Evolutionary conservation across 2,888 invertebrate genomes (phyloP), one percentile per base, ranked within the genome.

Genomic region (Eupithecia insigniata): DNA sequence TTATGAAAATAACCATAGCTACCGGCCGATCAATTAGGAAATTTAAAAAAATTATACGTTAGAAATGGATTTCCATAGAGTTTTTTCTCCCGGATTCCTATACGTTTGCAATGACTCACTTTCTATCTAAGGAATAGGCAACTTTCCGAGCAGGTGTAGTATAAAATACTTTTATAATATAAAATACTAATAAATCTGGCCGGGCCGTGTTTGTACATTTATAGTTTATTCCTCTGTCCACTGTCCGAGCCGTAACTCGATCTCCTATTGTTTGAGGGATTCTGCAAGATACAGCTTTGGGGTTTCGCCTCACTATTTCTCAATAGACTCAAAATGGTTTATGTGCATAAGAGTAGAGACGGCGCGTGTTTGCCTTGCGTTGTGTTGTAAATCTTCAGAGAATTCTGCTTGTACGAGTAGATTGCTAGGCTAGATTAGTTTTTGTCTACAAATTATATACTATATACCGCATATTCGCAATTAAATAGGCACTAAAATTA

Each of bases 111-210:
- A n/a, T n/a, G n/a, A n/a, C n/a, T n/a, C n/a, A n/a, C n/a, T n/a
- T n/a, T n/a, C n/a, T n/a, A n/a, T n/a, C n/a, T n/a, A n/a, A n/a
- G n/a, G n/a, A n/a, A n/a, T n/a, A n/a, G n/a, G n/a, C n/a, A n/a
- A n/a, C n/a, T n/a, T n/a, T n/a, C n/a, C n/a, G n/a, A n/a, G n/a
- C n/a, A n/a, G n/a, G n/a, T n/a, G n/a, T n/a, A n/a, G n/a, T n/a
- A n/a, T n/a, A n/a, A n/a, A n/a, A n/a, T n/a, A n/a, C n/a, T n/a
- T n/a, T n/a, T n/a, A n/a, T n/a, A n/a, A n/a, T n/a, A n/a, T n/a
- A n/a, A n/a, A n/a, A n/a, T n/a, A n/a, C n/a, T 90, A 90, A 90
- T 90, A 90, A 90, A 90, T 85, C 88, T 82, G 82, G 83, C 85
- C 84, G 82, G 85, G 81, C 79, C 82, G 81, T 85, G 84, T 86